phyloP scores from a whole-genome alignment of 2,797 vertebrate genomes.

The Halcyon smyrnensis region DNA sequence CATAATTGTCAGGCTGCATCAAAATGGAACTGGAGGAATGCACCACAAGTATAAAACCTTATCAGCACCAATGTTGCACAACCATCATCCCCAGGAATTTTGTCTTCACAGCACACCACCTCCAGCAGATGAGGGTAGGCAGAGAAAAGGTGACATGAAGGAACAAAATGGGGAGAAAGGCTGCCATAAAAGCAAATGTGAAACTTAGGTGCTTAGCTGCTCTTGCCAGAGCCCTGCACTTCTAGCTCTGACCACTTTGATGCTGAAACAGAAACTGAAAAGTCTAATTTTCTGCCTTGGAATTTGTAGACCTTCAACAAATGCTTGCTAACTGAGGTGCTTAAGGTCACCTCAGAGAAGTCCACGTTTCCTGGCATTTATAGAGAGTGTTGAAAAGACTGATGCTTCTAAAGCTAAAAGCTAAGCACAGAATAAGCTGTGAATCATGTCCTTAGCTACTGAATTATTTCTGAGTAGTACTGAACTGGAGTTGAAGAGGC shows the following conservation, averaged over 20 bases:
- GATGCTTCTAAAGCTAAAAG: background rate
- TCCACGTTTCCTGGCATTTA: background rate
- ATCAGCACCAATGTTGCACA: background rate
- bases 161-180: background rate
- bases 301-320: background rate
- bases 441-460: background rate
- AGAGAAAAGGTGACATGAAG: background rate
- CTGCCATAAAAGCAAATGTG: background rate
- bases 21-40: background rate
- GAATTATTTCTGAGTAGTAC: conserved; percentile 1
- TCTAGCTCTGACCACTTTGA: background rate
- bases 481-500: background rate
- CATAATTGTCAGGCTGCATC: background rate
- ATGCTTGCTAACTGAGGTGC: background rate
- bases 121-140: background rate
- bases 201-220: background rate
- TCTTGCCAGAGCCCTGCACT: background rate
- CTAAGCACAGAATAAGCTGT: background rate
- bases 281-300: background rate
- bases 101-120: background rate
- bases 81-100: background rate
- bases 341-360: background rate
- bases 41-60: background rate
- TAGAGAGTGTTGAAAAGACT: background rate
- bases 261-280: background rate